These are phyloP conservation scores for Prinia subflava DNA, from an alignment of 2,113 vertebrate species.

Conservation along the genomic window DNA sequence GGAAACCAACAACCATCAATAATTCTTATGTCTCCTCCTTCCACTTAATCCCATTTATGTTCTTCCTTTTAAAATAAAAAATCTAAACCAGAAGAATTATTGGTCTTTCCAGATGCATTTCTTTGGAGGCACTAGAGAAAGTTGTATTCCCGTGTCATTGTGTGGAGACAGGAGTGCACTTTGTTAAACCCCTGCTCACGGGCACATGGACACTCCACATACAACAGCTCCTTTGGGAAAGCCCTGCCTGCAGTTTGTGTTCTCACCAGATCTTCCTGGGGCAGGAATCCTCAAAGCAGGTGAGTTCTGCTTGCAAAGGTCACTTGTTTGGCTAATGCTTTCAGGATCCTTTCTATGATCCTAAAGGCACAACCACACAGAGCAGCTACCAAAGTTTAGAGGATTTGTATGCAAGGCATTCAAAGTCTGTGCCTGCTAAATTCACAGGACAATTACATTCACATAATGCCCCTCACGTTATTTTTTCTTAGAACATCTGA, in stretches of 20 bases:
- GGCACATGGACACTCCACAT: fast-evolving
- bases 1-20: not conserved
- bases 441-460: not conserved
- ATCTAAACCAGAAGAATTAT: not conserved
- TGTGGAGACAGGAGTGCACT: fast-evolving
- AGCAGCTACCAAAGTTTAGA: not conserved
- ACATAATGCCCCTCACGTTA: not conserved
- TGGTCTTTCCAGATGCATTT: not conserved
- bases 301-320: not conserved
- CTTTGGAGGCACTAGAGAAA: not conserved
- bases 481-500: not conserved
- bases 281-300: not conserved
- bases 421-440: not conserved
- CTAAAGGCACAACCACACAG: not conserved
- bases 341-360: not conserved
- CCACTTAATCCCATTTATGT: not conserved
- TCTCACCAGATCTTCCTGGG: not conserved
- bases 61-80: not conserved
- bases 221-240: fast-evolving
- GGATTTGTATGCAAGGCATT: not conserved
- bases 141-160: fast-evolving
- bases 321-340: not conserved
- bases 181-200: not conserved
- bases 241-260: not conserved
- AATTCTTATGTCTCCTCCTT: not conserved